phyloP scores from a whole-genome alignment of 2,888 invertebrate species.

The Lochmaea capreae region DNA sequence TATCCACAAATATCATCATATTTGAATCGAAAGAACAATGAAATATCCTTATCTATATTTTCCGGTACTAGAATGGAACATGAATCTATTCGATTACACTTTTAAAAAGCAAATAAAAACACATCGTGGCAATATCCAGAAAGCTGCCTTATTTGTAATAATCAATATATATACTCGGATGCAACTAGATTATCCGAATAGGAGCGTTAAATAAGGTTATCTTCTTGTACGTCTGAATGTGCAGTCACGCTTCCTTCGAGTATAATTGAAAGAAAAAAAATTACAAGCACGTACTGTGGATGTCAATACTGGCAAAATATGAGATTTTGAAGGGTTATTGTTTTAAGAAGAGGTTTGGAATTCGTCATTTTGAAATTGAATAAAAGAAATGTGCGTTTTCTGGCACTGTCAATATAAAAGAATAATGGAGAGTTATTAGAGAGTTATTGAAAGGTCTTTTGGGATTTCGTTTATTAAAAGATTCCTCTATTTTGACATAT shows the following conservation, averaged over 20 bases:
- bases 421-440: no score
- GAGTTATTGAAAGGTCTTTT: no score
- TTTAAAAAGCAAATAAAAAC: neutral
- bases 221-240: neutral
- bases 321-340: neutral
- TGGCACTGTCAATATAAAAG: no score
- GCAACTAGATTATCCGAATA: neutral
- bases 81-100: neutral
- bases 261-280: neutral
- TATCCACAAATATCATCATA: neutral
- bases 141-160: neutral
- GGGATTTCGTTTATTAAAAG: no score
- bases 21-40: neutral
- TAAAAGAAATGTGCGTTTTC: no score
- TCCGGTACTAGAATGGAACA: neutral
- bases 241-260: neutral
- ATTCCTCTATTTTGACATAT: no score
- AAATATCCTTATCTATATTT: neutral
- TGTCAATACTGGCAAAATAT: neutral
- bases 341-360: neutral
- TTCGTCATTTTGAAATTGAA: no score
- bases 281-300: neutral
- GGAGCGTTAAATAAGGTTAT: neutral
- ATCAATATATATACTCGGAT: neutral
- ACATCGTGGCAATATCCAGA: neutral